Evolutionary conservation across 1,140 invertebrate genomes (phyloP).

Genomic region (Plectus sambesii): DNA sequence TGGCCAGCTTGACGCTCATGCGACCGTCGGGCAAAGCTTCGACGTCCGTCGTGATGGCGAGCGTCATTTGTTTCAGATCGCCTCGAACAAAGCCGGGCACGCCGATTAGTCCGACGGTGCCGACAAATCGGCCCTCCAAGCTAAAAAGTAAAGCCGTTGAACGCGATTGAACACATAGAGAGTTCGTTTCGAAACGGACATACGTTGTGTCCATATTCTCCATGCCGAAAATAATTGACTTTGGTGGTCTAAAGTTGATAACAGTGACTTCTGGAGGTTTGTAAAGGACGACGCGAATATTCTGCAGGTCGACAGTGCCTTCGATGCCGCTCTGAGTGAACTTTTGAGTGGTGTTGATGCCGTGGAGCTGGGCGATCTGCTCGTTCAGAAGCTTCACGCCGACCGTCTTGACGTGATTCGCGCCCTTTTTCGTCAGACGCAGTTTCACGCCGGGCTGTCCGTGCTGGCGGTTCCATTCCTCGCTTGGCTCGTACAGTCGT

Average conservation of each 20-base stretch:
- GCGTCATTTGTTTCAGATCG: constrained; percentile 26
- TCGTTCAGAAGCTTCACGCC: constrained; percentile 43
- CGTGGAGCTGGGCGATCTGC: constrained; percentile 30
- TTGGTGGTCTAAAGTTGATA: constrained; percentile 35
- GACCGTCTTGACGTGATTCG: constrained; percentile 40
- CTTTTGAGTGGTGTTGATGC: constrained; percentile 29
- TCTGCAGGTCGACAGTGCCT: constrained; percentile 32
- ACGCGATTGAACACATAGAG: no score
- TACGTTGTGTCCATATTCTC: constrained; percentile 41
- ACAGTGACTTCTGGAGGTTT: constrained; percentile 31
- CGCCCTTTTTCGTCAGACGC: constrained; percentile 39
- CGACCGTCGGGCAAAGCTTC: constrained; percentile 28
- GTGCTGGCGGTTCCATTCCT: no score
- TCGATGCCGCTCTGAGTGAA: constrained; percentile 35
- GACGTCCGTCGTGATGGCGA: constrained; percentile 33
- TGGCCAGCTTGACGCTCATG: constrained; percentile 36
- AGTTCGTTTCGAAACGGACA: no score
- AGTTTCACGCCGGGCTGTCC: constrained; percentile 42
- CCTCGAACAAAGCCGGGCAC: constrained; percentile 35
- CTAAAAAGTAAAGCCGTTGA: no score
- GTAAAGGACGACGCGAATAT: constrained; percentile 36
- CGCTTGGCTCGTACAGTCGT: no score
- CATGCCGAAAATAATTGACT: constrained; percentile 30
- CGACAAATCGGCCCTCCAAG: constrained; percentile 32
- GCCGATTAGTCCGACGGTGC: constrained; percentile 32